Base-by-base conservation (phyloP, 2,797 vertebrate genomes). In the Morelia viridis region DNA sequence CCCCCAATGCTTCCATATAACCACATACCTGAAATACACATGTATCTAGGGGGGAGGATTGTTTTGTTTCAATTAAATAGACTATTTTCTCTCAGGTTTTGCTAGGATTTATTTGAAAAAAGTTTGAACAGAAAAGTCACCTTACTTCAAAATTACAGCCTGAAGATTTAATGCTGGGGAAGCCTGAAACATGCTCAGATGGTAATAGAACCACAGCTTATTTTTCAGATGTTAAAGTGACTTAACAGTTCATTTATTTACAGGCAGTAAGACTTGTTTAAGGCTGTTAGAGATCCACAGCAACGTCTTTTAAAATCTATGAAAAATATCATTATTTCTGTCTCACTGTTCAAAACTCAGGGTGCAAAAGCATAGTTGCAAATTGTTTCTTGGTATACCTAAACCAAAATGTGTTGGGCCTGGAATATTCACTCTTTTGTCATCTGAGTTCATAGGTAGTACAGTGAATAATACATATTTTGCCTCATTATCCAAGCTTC, bases 401-500 rank as follows among this genome's bases (percentile, higher is more conserved):
- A 91, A 95, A 95, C 19, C 89, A 71, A 1, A 95, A 95, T 92
- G 31, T 92, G 22, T 56, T 89, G 61, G 22, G 80, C 84, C 93
- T 96, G 92, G 87, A 96, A 94, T 94, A 94, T 11, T 95, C 87
- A 80, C 83, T 41, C 60, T 88, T 83, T 90, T 96, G 91, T 88
- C 94, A 94, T 57, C 92, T 93, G 91, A 96, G 92, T 65, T 85
- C 31, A 85, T 92, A 95, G 64, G 35, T 91, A 90, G 85, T 87
- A 87, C 85, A 93, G 85, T 58, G 94, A 94, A 94, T 91, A 94
- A 71, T 93, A 91, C 91, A 89, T 95, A 94, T 91, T 95, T 95
- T 96, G 95, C 94, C 90, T 92, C 95, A 93, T 56, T 80, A 92
- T 93, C 93, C 93, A 94, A 91, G 91, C 85, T 87, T 94, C 65